These are phyloP conservation scores for Apocrypta bakeri DNA, from an alignment of 1,140 invertebrate genomes.

Conservation along the genomic window DNA sequence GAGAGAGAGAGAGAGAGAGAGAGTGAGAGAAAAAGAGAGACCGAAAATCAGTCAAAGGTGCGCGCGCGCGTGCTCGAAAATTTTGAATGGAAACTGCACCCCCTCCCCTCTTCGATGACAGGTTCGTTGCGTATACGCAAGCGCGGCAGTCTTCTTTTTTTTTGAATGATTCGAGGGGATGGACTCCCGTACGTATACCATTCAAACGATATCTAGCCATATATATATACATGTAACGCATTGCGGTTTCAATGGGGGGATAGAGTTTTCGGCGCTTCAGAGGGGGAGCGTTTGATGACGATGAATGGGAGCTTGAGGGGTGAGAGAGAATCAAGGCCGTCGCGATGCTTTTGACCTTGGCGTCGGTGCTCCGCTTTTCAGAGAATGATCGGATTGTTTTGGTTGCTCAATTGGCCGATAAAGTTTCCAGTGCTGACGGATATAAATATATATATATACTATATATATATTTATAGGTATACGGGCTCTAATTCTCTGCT, in stretches of 20 bases:
- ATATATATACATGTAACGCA: too few relatives aligned
- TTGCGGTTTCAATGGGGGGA: not conserved
- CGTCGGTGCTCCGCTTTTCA: not conserved
- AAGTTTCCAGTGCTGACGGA: too few relatives aligned
- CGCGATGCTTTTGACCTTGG: not conserved
- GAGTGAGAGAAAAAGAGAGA: not conserved
- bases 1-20: too few relatives aligned
- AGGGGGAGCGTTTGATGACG: not conserved
- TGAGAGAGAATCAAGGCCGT: not conserved
- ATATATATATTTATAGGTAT: too few relatives aligned
- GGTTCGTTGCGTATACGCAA: not conserved
- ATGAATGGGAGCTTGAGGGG: constrained; percentile 32
- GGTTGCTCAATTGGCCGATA: too few relatives aligned
- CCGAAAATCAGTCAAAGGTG: not conserved
- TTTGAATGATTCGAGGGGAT: not conserved
- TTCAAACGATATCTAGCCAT: not conserved
- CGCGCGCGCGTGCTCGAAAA: not conserved
- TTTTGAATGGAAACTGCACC: not conserved
- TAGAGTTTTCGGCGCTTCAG: not conserved
- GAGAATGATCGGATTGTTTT: not conserved
- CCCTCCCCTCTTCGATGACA: not conserved
- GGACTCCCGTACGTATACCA: not conserved
- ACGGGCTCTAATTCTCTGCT: too few relatives aligned
- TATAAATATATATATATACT: too few relatives aligned
- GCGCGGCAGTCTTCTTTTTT: not conserved